Evolutionary conservation across 1,140 invertebrate species (phyloP), one percentile per base, ranked within the genome.

Genomic region (Elymnias hypermnestra): DNA sequence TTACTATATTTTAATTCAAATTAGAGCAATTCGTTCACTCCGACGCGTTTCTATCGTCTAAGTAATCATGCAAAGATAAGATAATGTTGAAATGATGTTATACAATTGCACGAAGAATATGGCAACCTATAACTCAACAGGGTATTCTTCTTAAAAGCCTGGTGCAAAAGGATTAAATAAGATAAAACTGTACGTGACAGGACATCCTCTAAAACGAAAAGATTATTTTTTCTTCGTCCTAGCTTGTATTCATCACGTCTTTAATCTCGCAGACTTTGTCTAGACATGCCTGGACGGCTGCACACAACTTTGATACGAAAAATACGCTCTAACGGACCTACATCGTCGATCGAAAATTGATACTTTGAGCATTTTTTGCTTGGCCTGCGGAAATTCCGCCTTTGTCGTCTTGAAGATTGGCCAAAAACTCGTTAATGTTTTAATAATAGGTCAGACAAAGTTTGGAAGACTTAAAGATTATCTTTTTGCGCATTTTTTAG

Each of bases 201-300:
- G 61, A 69, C 66, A 65, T 60, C 78, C 73, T 68, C 58, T 61
- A 65, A 73, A 75, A 68, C 63, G 60, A 57, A 67, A 77, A 75
- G 75, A 63, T 63, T 79, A 77, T 79, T 75, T 68, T 77, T 62
- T 63, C 66, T 65, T 57, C 64, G 59, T 63, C 59, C 66, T 52
- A 53, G 37, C 61, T 65, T 63, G 62, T 83, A 74, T 83, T 79
- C 75, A 83, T 70, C 51, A 60, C 62, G 65, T 67, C 69, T 77
- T 82, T 82, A 78, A 79, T 79, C 71, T 78, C 57, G 65, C 63
- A 72, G 72, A 72, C 72, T 70, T 66, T 69, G 73, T 72, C 70
- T 76, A 81, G 73, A 77, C 75, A 35, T 57, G 45, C 44, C 51
- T 53, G 47, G 53, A 53, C 53, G 62, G 53, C 49, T 66, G 61